These are phyloP conservation scores for Onthophagus sagittarius DNA, from an alignment of 2,888 invertebrate species.

Conservation along the genomic window DNA sequence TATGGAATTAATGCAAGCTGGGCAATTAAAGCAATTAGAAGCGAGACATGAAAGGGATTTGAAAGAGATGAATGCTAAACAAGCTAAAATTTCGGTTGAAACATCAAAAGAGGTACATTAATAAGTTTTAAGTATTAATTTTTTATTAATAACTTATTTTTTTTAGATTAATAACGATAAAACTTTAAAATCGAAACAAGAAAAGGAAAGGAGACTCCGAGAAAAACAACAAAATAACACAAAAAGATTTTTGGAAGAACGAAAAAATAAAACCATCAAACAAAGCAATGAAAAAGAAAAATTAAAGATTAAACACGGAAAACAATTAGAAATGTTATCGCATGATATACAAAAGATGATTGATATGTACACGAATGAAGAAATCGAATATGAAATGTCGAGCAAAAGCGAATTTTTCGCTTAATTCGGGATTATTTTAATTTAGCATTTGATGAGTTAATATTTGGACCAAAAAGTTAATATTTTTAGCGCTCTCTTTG, in stretches of 20 bases:
- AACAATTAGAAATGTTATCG: constrained; percentile 84
- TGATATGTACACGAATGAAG: constrained; percentile 92
- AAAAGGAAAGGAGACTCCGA: constrained; percentile 87
- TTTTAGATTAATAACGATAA: constrained; percentile 76
- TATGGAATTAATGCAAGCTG: constrained; percentile 76
- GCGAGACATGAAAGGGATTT: constrained; percentile 90
- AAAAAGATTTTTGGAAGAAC: constrained; percentile 95
- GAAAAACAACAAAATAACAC: constrained; percentile 98
- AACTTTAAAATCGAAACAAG: constrained; percentile 92
- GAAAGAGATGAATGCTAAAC: constrained; percentile 91
- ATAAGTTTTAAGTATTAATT: constrained; percentile 1
- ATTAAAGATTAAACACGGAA: constrained; percentile 85
- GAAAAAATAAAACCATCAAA: constrained; percentile 82
- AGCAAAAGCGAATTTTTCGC: constrained; percentile 88
- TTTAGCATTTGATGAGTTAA: background rate
- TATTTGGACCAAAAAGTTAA: background rate
- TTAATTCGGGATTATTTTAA: constrained; percentile 50
- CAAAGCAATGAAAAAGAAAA: constrained; percentile 90
- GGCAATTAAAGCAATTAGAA: constrained; percentile 86
- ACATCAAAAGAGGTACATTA: constrained; percentile 82
- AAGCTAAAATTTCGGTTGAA: constrained; percentile 96
- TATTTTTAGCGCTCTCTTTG: background rate
- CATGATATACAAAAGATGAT: constrained; percentile 87
- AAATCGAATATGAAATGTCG: constrained; percentile 83
- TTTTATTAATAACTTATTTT: constrained; percentile 11